Percentiles rank a stretch among this genome's conserved stretches.
These are phyloP conservation scores for Phasia obesa DNA, from an alignment of 2,888 invertebrate genomes.

Conservation along the genomic window DNA sequence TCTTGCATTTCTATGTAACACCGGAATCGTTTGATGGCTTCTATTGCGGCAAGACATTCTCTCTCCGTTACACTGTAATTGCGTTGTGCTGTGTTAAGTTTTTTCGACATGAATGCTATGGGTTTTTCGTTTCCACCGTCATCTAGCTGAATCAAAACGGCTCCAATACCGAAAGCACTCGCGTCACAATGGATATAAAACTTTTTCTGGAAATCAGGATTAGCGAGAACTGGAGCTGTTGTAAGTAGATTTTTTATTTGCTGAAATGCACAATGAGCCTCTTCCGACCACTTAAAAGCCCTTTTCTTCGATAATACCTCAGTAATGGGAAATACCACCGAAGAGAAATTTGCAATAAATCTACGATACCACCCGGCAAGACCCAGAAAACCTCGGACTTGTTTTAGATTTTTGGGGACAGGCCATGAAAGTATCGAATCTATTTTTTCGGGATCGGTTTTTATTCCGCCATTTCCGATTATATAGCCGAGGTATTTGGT, in stretches of 20 bases:
- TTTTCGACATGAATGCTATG: conserved; percentile 33
- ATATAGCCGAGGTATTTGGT: not conserved
- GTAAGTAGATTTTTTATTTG: not conserved
- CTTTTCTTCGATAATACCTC: not conserved
- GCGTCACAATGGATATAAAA: conserved; percentile 40
- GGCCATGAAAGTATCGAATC: not conserved
- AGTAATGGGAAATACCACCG: not conserved
- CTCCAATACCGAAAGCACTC: not conserved
- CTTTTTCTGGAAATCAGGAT: conserved; percentile 22
- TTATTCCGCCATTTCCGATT: conserved; percentile 1
- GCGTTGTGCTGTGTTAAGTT: conserved; percentile 10
- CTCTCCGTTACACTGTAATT: conserved; percentile 42
- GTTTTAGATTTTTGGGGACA: not conserved
- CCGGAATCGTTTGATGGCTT: too few species aligned
- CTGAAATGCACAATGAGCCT: not conserved
- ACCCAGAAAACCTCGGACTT: not conserved
- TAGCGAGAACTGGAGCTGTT: not conserved
- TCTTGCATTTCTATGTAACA: not conserved
- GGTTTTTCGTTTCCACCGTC: not conserved
- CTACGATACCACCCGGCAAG: not conserved
- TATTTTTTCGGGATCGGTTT: not conserved
- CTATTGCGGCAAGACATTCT: conserved; percentile 40
- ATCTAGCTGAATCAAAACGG: not conserved
- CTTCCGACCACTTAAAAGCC: not conserved
- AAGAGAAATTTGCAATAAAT: not conserved